phyloP scores from a whole-genome alignment of 2,888 invertebrate species.

The Tetanocera ferruginea region DNA sequence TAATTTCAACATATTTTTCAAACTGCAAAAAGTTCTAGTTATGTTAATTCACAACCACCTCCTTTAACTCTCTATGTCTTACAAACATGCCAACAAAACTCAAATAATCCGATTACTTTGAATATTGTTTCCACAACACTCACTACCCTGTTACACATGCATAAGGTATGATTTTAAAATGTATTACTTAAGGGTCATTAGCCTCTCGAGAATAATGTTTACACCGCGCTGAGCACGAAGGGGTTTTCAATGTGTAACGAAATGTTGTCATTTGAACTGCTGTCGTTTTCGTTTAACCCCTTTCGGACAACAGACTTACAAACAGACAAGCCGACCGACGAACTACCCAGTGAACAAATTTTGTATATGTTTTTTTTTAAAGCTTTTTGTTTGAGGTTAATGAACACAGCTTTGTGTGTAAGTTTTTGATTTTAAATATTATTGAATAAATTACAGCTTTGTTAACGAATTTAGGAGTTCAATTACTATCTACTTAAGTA shows the following conservation, averaged over 20 bases:
- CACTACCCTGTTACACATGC: not conserved
- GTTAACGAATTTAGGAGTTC: too few species aligned
- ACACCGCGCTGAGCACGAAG: not conserved
- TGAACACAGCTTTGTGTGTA: too few species aligned
- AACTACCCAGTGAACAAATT: not conserved
- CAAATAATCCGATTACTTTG: too few species aligned
- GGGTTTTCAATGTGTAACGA: not conserved
- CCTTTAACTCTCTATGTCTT: too few species aligned
- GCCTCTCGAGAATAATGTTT: constrained; percentile 18
- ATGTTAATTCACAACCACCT: too few species aligned
- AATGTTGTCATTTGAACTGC: constrained; percentile 14
- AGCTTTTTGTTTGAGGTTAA: too few species aligned
- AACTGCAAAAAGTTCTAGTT: too few species aligned
- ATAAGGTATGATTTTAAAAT: not conserved
- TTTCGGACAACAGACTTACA: not conserved
- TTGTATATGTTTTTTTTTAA: not conserved
- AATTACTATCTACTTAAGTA: too few species aligned
- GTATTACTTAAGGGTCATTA: constrained; percentile 36
- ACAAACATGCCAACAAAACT: too few species aligned
- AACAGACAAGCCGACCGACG: not conserved
- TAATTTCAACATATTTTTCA: too few species aligned
- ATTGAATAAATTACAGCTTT: too few species aligned
- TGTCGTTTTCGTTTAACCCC: constrained; percentile 15
- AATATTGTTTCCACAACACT: not conserved
- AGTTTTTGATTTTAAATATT: too few species aligned